Base-by-base conservation (phyloP, 2,113 vertebrate genomes). In the Dromaius novaehollandiae region DNA sequence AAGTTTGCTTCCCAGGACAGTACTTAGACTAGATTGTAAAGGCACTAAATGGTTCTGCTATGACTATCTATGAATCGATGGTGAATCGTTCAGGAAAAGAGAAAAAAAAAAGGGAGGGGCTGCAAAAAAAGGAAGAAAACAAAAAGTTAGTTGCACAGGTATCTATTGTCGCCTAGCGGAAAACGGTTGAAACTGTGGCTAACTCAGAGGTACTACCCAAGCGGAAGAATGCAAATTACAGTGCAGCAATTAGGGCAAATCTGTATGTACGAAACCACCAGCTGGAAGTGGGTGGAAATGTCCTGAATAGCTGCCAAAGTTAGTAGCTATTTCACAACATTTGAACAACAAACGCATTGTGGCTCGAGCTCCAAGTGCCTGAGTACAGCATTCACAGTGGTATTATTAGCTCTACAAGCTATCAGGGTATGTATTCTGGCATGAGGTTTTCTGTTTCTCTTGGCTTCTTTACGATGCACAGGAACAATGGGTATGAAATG, bases 271-370 rank as follows among this genome's bases (percentile, higher is more conserved):
- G 79, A 90, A 97, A 95, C 82, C 51, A 96, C 96, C 96, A 97
- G 95, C 96, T 97, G 97, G 94, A 96, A 96, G 97, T 97, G 96
- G 97, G 97, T 94, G 94, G 96, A 96, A 96, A 91, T 95, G 93
- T 96, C 96, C 94, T 97, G 97, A 97, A 96, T 73, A 96, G 88
- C 91, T 97, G 97, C 97, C 97, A 97, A 94, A 97, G 89, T 97
- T 96, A 96, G 95, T 78, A 96, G 97, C 93, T 96, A 97, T 97
- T 97, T 96, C 97, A 97, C 97, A 97, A 96, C 97, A 97, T 97
- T 96, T 96, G 85, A 95, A 96, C 97, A 97, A 96, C 88, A 97
- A 96, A 97, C 65, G 89, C 79, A 21, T 93, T 96, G 88, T 94
- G 88, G 89, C 73, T 97, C 22, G 2, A 88, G 96, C 69, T 91